A percentile compares a stretch with the other conserved stretches of the same genome.
Conservation (phyloP, 2,797 vertebrate genomes). For the Gobio occitaniae region DNA sequence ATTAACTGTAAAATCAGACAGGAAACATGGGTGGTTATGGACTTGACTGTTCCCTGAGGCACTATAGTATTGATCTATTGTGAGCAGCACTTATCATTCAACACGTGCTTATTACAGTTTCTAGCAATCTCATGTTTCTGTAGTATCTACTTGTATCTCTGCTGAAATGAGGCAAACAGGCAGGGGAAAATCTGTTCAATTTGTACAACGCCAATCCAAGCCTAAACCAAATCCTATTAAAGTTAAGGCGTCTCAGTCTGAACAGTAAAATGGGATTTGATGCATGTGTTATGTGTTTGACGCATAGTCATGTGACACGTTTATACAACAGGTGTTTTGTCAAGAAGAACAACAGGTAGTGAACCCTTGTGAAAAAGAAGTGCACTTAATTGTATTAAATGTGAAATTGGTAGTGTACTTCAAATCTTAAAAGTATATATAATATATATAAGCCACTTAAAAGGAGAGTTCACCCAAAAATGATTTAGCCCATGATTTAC, state of each 20-base stretch:
- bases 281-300: neutral
- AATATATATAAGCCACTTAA: too few species aligned
- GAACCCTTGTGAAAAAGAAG: neutral
- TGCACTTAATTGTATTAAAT: too few species aligned
- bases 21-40: neutral
- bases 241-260: slow-evolving; percentile 19
- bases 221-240: slow-evolving; percentile 33
- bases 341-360: neutral
- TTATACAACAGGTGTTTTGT: slow-evolving; percentile 2
- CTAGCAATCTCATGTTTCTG: neutral
- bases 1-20: slow-evolving; percentile 79
- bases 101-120: neutral
- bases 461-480: too few species aligned
- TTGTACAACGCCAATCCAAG: neutral
- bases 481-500: too few species aligned
- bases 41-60: neutral
- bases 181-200: neutral
- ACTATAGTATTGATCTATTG: neutral
- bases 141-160: neutral
- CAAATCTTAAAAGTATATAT: too few species aligned
- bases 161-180: neutral
- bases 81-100: neutral
- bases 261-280: slow-evolving; percentile 26
- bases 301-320: neutral
- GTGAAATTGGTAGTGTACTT: too few species aligned